phyloP scores from a whole-genome alignment of 2,888 invertebrate genomes.

The Agrotis segetum region DNA sequence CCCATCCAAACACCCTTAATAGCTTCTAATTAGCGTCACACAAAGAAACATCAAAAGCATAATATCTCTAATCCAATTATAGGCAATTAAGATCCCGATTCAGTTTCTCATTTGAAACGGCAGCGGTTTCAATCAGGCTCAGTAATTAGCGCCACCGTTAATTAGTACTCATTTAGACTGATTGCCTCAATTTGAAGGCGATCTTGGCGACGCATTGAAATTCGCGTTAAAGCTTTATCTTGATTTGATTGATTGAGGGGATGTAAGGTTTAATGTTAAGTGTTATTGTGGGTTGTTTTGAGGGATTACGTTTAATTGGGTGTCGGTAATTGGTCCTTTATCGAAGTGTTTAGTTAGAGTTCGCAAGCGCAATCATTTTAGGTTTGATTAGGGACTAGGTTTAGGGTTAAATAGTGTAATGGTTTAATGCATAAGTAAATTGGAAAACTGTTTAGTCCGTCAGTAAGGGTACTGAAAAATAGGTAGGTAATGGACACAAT shows the following conservation, averaged over 20 bases:
- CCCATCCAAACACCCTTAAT: background rate
- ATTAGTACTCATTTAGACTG: constrained; percentile 67
- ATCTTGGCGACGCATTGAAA: constrained; percentile 63
- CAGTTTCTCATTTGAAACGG: constrained; percentile 65
- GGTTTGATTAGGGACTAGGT: too few species aligned
- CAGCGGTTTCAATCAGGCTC: constrained; percentile 69
- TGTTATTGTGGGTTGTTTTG: constrained; percentile 3
- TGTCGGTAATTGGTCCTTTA: background rate
- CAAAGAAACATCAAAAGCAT: constrained; percentile 45
- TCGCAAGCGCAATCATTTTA: too few species aligned
- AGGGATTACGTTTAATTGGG: constrained; percentile 9
- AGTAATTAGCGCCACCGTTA: constrained; percentile 70
- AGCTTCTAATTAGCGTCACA: constrained; percentile 30
- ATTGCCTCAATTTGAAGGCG: constrained; percentile 64
- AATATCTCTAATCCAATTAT: constrained; percentile 59
- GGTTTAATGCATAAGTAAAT: too few species aligned
- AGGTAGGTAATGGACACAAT: too few species aligned
- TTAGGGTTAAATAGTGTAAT: too few species aligned
- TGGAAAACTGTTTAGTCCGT: too few species aligned
- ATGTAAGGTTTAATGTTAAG: constrained; percentile 6
- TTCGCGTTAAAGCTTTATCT: constrained; percentile 32
- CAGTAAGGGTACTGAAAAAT: too few species aligned
- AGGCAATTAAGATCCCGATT: constrained; percentile 62
- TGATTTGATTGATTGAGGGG: constrained; percentile 51
- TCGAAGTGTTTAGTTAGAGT: too few species aligned